Evolutionary conservation across 1,140 invertebrate species (phyloP).

Genomic region (Acromyrmex echinatior): DNA sequence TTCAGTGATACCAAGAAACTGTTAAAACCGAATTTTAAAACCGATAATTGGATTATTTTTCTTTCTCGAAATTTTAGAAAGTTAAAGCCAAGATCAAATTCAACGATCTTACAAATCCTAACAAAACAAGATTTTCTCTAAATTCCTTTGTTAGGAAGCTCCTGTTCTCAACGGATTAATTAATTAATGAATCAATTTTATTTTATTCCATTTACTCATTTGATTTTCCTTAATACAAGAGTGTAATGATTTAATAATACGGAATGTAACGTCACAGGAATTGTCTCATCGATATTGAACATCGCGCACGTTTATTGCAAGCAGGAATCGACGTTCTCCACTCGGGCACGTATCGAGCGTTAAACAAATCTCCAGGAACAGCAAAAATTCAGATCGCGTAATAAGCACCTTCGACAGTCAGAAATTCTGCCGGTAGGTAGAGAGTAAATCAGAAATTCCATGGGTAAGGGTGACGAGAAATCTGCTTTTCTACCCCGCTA

Average conservation of each 20-base stretch:
- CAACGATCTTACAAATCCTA: too few relatives aligned
- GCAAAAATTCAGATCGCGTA: constrained; percentile 37
- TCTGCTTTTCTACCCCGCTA: constrained; percentile 53
- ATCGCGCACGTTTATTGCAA: background rate
- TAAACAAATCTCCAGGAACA: constrained; percentile 16
- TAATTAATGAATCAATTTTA: background rate
- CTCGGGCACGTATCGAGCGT: constrained; percentile 19
- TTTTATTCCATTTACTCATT: background rate
- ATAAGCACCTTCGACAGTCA: constrained; percentile 19
- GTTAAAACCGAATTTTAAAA: too few relatives aligned
- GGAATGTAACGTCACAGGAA: background rate
- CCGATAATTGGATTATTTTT: too few relatives aligned
- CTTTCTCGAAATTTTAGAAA: too few relatives aligned
- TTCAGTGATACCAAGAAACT: too few relatives aligned
- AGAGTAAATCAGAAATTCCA: constrained; percentile 56
- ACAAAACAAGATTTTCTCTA: too few relatives aligned
- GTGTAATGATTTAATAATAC: background rate
- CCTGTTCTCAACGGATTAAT: background rate
- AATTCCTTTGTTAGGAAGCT: too few relatives aligned
- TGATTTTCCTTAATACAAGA: background rate
- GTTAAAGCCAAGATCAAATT: too few relatives aligned
- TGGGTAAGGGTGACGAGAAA: constrained; percentile 45
- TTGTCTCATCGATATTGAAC: background rate
- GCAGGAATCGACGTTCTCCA: background rate
- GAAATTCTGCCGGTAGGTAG: constrained; percentile 1